Evolutionary conservation across 2,797 vertebrate species (phyloP).

Genomic region (Tadarida brasiliensis): DNA sequence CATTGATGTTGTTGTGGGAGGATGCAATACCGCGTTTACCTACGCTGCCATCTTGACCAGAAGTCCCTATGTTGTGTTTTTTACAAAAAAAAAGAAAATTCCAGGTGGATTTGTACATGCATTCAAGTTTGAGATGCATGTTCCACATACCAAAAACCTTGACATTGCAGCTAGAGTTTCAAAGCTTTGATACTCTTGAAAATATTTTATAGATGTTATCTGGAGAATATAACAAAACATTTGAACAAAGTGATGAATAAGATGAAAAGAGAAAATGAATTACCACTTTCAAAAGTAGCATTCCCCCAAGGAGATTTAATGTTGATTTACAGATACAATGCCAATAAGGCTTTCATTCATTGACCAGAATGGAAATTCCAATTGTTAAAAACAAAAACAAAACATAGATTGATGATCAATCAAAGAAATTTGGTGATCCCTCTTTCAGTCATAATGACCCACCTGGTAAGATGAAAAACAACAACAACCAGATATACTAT

Average conservation of each 20-base stretch:
- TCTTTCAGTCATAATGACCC: neutral
- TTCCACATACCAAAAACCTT: neutral
- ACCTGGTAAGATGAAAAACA: neutral
- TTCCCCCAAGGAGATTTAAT: conserved; percentile 7
- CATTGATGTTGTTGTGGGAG: too few relatives aligned
- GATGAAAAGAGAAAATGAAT: neutral
- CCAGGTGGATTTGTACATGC: neutral
- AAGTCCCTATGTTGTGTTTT: neutral
- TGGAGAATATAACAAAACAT: neutral
- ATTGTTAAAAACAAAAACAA: neutral
- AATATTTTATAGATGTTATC: conserved; percentile 16
- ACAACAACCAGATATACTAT: neutral
- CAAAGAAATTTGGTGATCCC: neutral
- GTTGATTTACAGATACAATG: neutral
- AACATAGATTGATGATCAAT: neutral
- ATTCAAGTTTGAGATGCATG: neutral
- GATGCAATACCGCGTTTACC: too few relatives aligned
- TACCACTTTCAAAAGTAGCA: conserved; percentile 36
- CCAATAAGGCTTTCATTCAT: neutral
- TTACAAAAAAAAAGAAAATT: neutral
- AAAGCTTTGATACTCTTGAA: neutral
- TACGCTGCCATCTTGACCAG: too few relatives aligned
- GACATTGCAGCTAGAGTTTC: neutral
- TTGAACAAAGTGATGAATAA: conserved; percentile 23
- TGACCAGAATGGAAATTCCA: neutral